phyloP scores from a whole-genome alignment of 2,113 vertebrate species.

The Epinephelus moara region DNA sequence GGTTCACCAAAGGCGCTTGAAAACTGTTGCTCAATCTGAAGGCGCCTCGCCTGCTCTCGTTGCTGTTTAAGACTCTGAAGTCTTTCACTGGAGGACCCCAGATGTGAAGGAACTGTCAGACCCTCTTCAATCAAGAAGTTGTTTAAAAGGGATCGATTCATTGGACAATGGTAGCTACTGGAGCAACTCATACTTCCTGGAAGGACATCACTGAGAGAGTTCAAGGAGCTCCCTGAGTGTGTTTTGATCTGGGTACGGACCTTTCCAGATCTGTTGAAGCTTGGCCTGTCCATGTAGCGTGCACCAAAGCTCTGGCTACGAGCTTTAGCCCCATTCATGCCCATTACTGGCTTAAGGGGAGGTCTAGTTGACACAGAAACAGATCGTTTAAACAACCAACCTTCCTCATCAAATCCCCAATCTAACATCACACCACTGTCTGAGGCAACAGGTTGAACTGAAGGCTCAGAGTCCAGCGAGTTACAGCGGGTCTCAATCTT shows the following conservation, averaged over 20 bases:
- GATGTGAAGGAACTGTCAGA: conserved; percentile 64
- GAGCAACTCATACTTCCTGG: conserved; percentile 84
- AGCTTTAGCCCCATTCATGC: conserved; percentile 94
- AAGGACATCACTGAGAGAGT: conserved; percentile 85
- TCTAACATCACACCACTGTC: conserved; percentile 75
- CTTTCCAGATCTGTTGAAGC: conserved; percentile 83
- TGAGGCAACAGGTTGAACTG: conserved; percentile 64
- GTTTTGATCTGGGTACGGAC: conserved; percentile 93
- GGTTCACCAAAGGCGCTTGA: conserved; percentile 86
- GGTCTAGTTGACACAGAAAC: conserved; percentile 89
- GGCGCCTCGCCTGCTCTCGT: conserved; percentile 79
- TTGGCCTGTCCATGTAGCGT: conserved; percentile 87
- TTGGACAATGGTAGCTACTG: conserved; percentile 87
- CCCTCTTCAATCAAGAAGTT: conserved; percentile 82
- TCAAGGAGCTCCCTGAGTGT: conserved; percentile 91
- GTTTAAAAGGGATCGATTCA: conserved; percentile 85
- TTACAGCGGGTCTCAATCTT: conserved; percentile 78
- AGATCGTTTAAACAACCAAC: conserved; percentile 87
- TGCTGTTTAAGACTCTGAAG: conserved; percentile 80
- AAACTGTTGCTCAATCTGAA: conserved; percentile 81
- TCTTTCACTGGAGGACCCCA: conserved; percentile 78
- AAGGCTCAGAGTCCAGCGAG: conserved; percentile 70
- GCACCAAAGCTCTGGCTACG: conserved; percentile 92
- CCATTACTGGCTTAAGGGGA: conserved; percentile 90
- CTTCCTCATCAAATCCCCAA: conserved; percentile 86